Conservation (phyloP, 2,113 vertebrate genomes). For the Clarias batrachus region DNA sequence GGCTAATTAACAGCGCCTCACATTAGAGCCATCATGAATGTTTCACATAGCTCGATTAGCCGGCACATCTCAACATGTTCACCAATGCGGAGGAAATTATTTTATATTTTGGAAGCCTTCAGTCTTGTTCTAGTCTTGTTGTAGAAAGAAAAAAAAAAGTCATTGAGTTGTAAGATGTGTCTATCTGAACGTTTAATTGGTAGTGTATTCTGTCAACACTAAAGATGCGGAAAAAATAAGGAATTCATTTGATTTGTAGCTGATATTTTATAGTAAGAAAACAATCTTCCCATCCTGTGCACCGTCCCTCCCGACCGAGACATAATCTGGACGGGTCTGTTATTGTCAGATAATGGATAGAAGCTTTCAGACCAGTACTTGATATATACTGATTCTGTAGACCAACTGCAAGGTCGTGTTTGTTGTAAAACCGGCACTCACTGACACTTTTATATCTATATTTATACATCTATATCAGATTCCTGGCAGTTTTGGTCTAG, state of each 20-base stretch:
- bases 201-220: not conserved
- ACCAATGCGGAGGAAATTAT: too few relatives aligned
- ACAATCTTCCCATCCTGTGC: not conserved
- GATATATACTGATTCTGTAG: not conserved
- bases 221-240: not conserved
- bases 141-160: too few relatives aligned
- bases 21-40: too few relatives aligned
- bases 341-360: not conserved
- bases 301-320: not conserved
- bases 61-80: too few relatives aligned
- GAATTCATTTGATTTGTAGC: not conserved
- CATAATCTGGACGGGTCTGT: not conserved
- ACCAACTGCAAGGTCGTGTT: not conserved
- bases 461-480: not conserved
- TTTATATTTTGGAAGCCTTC: too few relatives aligned
- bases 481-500: conserved; percentile 9
- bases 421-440: not conserved
- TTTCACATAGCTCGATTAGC: too few relatives aligned
- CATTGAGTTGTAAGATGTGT: too few relatives aligned
- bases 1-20: too few relatives aligned
- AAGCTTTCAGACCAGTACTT: not conserved
- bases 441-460: not conserved
- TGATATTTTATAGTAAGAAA: not conserved
- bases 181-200: too few relatives aligned
- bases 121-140: too few relatives aligned